A percentile compares a stretch with the other conserved stretches of the same genome.
Conservation (phyloP, 2,888 invertebrate genomes). For the Ctena decussata region DNA sequence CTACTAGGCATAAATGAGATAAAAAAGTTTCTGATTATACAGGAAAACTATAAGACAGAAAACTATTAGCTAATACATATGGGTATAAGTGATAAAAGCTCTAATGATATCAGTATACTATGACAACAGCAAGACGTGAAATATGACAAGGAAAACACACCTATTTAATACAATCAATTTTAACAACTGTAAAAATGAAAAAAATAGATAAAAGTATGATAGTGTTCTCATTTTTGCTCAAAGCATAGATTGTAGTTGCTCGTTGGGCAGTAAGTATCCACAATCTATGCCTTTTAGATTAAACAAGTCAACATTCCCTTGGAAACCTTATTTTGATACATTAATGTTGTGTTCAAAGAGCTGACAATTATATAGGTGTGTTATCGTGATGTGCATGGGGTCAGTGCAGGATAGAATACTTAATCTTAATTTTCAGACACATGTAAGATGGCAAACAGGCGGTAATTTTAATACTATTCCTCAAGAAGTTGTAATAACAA, state of each 20-base stretch:
- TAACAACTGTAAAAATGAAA: background rate
- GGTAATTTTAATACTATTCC: background rate
- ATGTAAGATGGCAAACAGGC: too few species aligned
- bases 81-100: background rate
- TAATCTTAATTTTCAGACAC: background rate
- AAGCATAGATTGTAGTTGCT: background rate
- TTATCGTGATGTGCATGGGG: background rate
- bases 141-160: background rate
- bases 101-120: background rate
- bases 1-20: too few species aligned
- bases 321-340: background rate
- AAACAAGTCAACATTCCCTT: background rate
- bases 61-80: too few species aligned
- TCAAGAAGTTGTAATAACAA: background rate
- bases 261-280: background rate
- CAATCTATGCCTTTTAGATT: background rate
- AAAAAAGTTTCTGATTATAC: too few species aligned
- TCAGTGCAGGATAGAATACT: background rate
- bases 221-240: background rate
- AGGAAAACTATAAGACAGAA: too few species aligned
- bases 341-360: background rate
- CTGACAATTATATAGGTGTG: background rate
- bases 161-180: background rate
- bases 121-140: background rate
- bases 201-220: background rate